Base-by-base conservation (phyloP, 92 coral and sea anemone genomes). In the Bergia puertoricense region DNA sequence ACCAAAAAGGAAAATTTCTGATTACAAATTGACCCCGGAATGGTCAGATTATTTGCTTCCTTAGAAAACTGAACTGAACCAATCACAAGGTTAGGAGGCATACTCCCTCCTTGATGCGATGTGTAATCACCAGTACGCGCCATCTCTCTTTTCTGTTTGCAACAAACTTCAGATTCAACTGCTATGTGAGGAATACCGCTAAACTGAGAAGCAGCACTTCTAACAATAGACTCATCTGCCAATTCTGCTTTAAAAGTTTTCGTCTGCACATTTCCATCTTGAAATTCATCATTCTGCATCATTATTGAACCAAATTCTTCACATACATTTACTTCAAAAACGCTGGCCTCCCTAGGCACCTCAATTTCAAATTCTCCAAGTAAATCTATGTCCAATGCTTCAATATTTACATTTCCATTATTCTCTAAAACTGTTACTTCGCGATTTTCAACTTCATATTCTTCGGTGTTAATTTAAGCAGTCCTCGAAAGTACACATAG, bases 361-460 rank as follows among this genome's bases (percentile, higher is more conserved):
- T 13, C 20, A 13, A 13, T 62, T 22, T 22, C 69, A 13, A 62
- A 3, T 3, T 62, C 8, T 62, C n/a, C 20, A 62, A 62, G 69
- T 22, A 62, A 62, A 62, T 62, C 69, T 13, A 62, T 62, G 5
- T 62, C 69, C 8, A 62, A 62, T 3, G 69, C 8, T 62, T 62
- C 20, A 62, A 62, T 3, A 62, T 3, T 3, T 13, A 62, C 69
- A 62, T 62, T 62, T 62, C 8, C n/a, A 13, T 62, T 13, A 62
- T 62, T 3, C 69, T 62, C 69, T 3, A 62, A 62, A 62, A 62
- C 8, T 62, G 30, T 62, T 62, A 62, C 69, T 10, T 62, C 69
- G 69, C 69, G 69, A 22, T 62, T 62, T 62, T 62, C 69, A 62
- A 62, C 69, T 62, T 62, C 69, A 62, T 62, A 62, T 62, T 62